A percentile compares a stretch with the other conserved stretches of the same genome.
These are phyloP conservation scores for Scotopteryx bipunctaria DNA, from an alignment of 2,888 invertebrate species.

Conservation along the genomic window DNA sequence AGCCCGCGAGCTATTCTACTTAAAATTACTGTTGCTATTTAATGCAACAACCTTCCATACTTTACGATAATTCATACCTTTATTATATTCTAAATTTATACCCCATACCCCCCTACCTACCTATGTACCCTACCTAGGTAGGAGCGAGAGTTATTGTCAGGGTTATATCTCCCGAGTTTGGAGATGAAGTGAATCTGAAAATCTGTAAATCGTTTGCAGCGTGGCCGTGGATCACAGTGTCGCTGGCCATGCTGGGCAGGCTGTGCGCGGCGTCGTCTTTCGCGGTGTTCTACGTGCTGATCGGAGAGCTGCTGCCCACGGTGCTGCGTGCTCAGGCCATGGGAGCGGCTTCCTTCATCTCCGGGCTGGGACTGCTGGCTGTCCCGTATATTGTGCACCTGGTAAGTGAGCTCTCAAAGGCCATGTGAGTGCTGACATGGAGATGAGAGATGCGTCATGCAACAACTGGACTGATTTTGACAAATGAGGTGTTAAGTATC, in stretches of 20 bases:
- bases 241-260: constrained; percentile 86
- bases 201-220: constrained; percentile 57
- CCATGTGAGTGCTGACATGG: not conserved
- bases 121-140: too few relatives aligned
- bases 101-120: too few relatives aligned
- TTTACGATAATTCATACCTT: too few relatives aligned
- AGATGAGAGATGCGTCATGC: too few relatives aligned
- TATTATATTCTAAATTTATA: too few relatives aligned
- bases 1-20: too few relatives aligned
- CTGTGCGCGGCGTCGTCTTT: constrained; percentile 87
- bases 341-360: constrained; percentile 86
- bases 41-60: too few relatives aligned
- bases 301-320: constrained; percentile 87
- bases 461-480: too few relatives aligned
- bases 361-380: constrained; percentile 84
- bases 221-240: constrained; percentile 85
- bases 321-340: constrained; percentile 86
- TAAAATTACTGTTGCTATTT: too few relatives aligned
- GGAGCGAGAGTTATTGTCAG: not conserved
- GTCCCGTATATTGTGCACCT: constrained; percentile 86
- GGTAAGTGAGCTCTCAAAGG: too few relatives aligned
- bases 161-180: not conserved
- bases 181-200: not conserved
- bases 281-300: constrained; percentile 87
- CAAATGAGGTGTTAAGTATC: too few relatives aligned